Conservation (phyloP, 2,113 vertebrate genomes). For the Pogona vitticeps region DNA sequence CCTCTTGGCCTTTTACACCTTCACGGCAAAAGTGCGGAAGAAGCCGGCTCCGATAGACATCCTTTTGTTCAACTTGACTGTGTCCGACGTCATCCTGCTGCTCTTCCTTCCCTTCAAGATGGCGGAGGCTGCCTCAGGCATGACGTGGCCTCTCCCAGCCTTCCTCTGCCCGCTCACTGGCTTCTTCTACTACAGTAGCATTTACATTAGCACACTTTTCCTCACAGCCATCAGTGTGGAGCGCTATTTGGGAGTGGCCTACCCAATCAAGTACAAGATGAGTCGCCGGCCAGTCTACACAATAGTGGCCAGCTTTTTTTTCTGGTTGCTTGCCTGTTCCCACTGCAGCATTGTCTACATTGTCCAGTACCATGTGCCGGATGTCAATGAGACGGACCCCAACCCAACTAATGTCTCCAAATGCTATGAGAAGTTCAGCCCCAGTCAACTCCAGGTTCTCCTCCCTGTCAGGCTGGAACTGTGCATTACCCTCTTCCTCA, state of each 20-base stretch:
- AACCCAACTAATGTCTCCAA: background rate
- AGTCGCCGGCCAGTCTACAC: conserved; percentile 79
- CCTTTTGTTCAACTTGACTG: conserved; percentile 87
- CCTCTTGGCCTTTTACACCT: conserved; percentile 82
- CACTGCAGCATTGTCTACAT: conserved; percentile 86
- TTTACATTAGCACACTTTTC: conserved; percentile 89
- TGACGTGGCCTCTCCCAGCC: conserved; percentile 77
- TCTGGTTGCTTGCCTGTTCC: conserved; percentile 79
- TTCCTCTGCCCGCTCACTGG: conserved; percentile 80
- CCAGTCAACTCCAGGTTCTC: background rate
- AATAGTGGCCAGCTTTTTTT: conserved; percentile 77
- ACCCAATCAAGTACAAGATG: conserved; percentile 84
- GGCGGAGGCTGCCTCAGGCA: conserved; percentile 72
- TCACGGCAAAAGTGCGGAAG: conserved; percentile 77
- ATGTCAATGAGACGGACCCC: background rate
- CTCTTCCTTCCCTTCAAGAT: conserved; percentile 90
- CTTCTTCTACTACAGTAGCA: conserved; percentile 88
- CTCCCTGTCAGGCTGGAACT: conserved; percentile 65
- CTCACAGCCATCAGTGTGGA: conserved; percentile 87
- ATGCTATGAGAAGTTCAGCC: conserved; percentile 64
- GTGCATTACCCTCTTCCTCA: conserved; percentile 65
- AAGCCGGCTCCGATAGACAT: conserved; percentile 82
- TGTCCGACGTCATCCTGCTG: conserved; percentile 87
- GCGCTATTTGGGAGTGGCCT: conserved; percentile 87
- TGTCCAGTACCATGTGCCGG: conserved; percentile 61